Conservation (phyloP, 1,140 invertebrate species). For the Rhopalosiphum padi region DNA sequence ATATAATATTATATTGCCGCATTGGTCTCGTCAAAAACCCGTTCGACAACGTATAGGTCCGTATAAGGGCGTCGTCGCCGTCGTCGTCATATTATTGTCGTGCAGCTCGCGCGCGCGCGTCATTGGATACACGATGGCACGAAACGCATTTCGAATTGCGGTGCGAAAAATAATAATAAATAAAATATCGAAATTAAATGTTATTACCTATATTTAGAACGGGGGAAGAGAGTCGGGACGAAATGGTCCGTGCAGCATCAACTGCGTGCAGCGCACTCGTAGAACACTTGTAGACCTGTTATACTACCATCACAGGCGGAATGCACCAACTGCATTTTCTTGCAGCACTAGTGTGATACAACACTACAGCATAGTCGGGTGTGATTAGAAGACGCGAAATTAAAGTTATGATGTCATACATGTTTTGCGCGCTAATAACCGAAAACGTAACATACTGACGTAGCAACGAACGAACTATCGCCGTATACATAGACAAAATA, state of each 20-base stretch:
- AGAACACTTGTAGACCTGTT: not conserved
- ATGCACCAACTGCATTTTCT: not conserved
- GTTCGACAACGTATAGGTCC: constrained; percentile 20
- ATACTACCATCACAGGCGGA: not conserved
- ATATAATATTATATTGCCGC: not conserved
- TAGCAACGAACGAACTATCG: too few species aligned
- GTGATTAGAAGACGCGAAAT: not conserved
- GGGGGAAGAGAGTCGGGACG: not conserved
- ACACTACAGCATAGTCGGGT: not conserved
- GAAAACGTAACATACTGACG: too few species aligned
- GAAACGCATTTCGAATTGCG: constrained; percentile 1
- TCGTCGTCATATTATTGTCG: not conserved
- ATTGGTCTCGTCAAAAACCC: constrained; percentile 42
- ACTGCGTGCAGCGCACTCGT: not conserved
- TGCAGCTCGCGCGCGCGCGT: not conserved
- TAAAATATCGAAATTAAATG: not conserved
- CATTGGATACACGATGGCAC: constrained; percentile 20
- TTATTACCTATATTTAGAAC: not conserved
- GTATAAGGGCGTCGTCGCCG: constrained; percentile 27
- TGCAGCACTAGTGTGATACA: not conserved
- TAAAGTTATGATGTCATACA: too few species aligned
- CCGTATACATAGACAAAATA: too few species aligned
- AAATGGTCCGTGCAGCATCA: not conserved
- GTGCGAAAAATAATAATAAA: constrained; percentile 16
- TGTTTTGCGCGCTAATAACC: too few species aligned